These are phyloP conservation scores for Polypedilum vanderplanki DNA, from an alignment of 1,140 invertebrate species.

Conservation along the genomic window DNA sequence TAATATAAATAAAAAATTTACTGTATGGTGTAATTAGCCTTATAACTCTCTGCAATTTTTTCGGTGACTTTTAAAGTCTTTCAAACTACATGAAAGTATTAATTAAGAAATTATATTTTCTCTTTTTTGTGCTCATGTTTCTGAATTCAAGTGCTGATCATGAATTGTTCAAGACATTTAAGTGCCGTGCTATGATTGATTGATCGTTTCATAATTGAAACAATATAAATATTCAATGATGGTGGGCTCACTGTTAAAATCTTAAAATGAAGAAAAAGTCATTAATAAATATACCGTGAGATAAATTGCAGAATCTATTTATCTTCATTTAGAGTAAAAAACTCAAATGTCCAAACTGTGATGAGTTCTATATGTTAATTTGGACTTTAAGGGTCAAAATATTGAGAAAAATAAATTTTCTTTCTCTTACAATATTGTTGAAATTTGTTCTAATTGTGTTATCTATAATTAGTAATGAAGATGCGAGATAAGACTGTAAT, in stretches of 20 bases:
- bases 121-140: background rate
- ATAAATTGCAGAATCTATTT: too few species aligned
- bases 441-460: background rate
- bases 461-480: background rate
- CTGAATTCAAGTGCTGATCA: background rate
- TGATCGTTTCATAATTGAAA: background rate
- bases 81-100: background rate
- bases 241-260: too few species aligned
- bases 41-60: background rate
- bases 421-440: too few species aligned
- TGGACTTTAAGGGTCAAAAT: too few species aligned
- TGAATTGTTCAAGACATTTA: background rate
- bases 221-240: background rate
- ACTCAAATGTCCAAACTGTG: too few species aligned
- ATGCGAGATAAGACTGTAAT: background rate
- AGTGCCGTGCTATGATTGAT: background rate
- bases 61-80: background rate
- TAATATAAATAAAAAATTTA: background rate
- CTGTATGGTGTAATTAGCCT: background rate
- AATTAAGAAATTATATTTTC: background rate
- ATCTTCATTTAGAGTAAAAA: too few species aligned
- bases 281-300: too few species aligned
- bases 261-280: too few species aligned
- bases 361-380: too few species aligned
- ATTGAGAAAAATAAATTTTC: too few species aligned